Conservation (phyloP, 2,888 invertebrate species). For the Digitonthophagus gazella region DNA sequence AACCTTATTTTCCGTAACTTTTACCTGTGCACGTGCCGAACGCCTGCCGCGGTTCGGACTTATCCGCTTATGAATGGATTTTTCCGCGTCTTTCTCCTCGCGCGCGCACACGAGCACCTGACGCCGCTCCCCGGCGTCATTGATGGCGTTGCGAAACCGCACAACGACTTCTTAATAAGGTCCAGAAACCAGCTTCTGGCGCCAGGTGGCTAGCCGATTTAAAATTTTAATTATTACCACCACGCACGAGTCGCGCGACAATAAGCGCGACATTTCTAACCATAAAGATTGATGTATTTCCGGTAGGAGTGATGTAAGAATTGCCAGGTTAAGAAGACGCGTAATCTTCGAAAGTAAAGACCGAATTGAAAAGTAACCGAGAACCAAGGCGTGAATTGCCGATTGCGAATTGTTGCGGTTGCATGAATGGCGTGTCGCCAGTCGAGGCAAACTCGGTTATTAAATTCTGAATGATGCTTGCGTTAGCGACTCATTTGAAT, state of each 20-base stretch:
- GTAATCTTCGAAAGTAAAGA: too few relatives aligned
- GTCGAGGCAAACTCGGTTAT: background rate
- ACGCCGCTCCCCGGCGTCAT: too few relatives aligned
- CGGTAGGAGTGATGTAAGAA: too few relatives aligned
- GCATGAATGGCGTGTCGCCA: background rate
- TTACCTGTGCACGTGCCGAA: conserved; percentile 32
- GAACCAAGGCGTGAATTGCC: background rate
- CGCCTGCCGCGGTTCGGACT: conserved; percentile 18
- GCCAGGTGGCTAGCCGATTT: background rate
- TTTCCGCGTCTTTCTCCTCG: conserved; percentile 25
- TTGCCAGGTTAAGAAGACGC: too few relatives aligned
- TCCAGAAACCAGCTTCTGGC: conserved; percentile 18
- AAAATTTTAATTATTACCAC: background rate
- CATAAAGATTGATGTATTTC: too few relatives aligned
- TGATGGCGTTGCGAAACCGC: background rate
- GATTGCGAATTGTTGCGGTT: background rate
- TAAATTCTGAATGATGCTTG: background rate
- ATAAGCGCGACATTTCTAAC: background rate
- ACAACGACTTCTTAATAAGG: background rate
- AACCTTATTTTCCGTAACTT: conserved; percentile 38
- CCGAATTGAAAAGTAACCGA: too few relatives aligned
- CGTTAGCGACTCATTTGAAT: background rate
- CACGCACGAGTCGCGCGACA: background rate
- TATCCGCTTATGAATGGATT: conserved; percentile 29
- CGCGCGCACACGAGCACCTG: conserved; percentile 13